These are phyloP conservation scores for Octonoba sinensis DNA, from an alignment of 2,888 invertebrate species.

Conservation along the genomic window DNA sequence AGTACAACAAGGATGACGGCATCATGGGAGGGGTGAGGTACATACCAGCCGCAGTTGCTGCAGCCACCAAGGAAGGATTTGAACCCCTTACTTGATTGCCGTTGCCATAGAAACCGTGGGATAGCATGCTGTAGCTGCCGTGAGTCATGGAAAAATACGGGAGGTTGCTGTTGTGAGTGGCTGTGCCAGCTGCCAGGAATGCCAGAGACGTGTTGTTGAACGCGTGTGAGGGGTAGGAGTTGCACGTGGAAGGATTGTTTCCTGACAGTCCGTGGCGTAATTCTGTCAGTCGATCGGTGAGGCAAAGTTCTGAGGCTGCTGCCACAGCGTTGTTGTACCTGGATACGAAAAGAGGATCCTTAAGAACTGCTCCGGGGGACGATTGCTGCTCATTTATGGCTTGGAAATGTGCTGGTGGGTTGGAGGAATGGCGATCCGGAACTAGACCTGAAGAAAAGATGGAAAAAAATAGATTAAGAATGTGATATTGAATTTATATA, in stretches of 20 bases:
- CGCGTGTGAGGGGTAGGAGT: slow-evolving; percentile 19
- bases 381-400: slow-evolving; percentile 50
- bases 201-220: slow-evolving; percentile 49
- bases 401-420: slow-evolving; percentile 17
- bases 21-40: slow-evolving; percentile 68
- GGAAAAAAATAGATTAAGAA: background rate
- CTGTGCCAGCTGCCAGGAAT: slow-evolving; percentile 22
- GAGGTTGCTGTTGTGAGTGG: slow-evolving; percentile 25
- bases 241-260: slow-evolving; percentile 19
- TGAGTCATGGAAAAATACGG: slow-evolving; percentile 61
- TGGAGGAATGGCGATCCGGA: slow-evolving; percentile 37
- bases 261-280: slow-evolving; percentile 60
- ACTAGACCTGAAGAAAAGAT: slow-evolving; percentile 22
- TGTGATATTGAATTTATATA: too few relatives aligned
- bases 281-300: slow-evolving; percentile 62
- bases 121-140: slow-evolving; percentile 64
- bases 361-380: slow-evolving; percentile 39
- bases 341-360: slow-evolving; percentile 52
- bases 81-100: slow-evolving; percentile 17
- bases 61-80: slow-evolving; percentile 50
- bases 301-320: slow-evolving; percentile 59
- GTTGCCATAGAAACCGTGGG: slow-evolving; percentile 65
- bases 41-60: slow-evolving; percentile 67
- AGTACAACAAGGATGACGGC: slow-evolving; percentile 70
- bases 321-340: slow-evolving; percentile 59